A percentile compares a stretch with the other conserved stretches of the same genome.
These are phyloP conservation scores for Orientallactaga bullata DNA, from an alignment of 2,113 vertebrate species.

Conservation along the genomic window DNA sequence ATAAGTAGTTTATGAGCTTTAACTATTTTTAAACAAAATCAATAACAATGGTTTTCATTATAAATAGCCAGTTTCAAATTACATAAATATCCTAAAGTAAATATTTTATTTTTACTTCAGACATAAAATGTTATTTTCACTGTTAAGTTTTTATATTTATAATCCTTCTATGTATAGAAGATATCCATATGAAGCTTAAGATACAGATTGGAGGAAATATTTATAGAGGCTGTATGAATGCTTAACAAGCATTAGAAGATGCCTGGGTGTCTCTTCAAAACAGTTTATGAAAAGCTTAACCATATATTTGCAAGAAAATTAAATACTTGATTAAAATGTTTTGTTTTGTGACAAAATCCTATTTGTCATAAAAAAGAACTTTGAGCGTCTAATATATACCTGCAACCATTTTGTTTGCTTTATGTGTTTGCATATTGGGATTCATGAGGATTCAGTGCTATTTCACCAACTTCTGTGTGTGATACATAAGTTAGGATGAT, in stretches of 20 bases:
- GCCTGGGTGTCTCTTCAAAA: neutral
- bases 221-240: neutral
- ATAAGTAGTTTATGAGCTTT: neutral
- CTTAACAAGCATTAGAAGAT: neutral
- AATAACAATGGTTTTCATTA: neutral
- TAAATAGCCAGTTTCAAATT: slow-evolving; percentile 10
- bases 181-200: neutral
- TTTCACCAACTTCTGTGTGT: slow-evolving; percentile 29
- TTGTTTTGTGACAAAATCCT: neutral
- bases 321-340: neutral
- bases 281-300: neutral
- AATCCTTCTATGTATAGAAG: neutral
- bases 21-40: slow-evolving; percentile 21
- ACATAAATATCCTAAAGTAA: slow-evolving; percentile 2
- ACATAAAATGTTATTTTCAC: slow-evolving; percentile 27
- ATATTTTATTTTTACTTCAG: neutral
- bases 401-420: neutral
- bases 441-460: neutral
- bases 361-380: neutral
- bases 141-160: neutral
- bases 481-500: slow-evolving; percentile 4
- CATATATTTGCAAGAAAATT: neutral
- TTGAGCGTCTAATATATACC: neutral
- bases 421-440: slow-evolving; percentile 10
- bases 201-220: neutral